Percentiles rank a stretch among this genome's conserved stretches.
These are phyloP conservation scores for Sitobion miscanthi DNA, from an alignment of 1,140 invertebrate species.

Conservation along the genomic window DNA sequence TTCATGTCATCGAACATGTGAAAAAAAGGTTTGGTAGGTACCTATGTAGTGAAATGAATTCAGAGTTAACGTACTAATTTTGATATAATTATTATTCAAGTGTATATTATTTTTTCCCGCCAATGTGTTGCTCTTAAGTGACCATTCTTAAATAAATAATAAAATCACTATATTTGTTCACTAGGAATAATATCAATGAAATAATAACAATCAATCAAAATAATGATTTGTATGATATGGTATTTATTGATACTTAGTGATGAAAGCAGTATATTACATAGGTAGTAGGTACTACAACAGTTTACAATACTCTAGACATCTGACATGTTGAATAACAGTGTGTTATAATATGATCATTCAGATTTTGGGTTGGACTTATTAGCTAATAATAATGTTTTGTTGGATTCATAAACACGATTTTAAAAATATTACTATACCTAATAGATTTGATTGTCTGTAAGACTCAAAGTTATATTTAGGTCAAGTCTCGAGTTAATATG, in stretches of 20 bases:
- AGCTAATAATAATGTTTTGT: background rate
- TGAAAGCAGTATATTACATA: background rate
- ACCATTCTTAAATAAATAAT: background rate
- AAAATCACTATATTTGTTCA: background rate
- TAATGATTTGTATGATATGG: background rate
- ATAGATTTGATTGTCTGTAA: background rate
- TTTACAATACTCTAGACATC: background rate
- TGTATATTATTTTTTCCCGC: background rate
- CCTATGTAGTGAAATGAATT: background rate
- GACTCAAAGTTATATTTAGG: background rate
- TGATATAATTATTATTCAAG: background rate
- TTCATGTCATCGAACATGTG: background rate
- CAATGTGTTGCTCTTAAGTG: background rate
- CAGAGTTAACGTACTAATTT: background rate
- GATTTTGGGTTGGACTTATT: background rate
- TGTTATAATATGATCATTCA: background rate
- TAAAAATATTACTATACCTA: background rate
- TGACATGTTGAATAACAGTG: background rate
- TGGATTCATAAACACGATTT: background rate
- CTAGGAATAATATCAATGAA: background rate
- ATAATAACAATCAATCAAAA: background rate
- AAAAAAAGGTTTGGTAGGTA: background rate
- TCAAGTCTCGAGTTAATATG: background rate
- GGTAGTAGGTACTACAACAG: background rate
- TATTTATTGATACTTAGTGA: background rate